Percentiles rank a stretch among this genome's conserved stretches.
Conservation (phyloP, 2,113 vertebrate genomes). For the Eurystomus gularis region DNA sequence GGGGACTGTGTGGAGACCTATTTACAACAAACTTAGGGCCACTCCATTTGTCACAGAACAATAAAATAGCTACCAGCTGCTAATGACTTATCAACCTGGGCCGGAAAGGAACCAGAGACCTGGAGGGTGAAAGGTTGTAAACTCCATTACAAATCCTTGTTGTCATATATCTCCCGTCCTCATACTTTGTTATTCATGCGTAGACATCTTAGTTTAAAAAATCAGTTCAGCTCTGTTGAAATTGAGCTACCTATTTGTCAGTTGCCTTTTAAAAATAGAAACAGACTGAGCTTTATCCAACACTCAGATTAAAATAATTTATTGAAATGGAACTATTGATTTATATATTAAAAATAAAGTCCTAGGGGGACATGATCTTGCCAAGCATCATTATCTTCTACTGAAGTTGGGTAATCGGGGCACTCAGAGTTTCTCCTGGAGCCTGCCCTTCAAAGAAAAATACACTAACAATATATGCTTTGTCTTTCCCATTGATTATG, state of each 20-base stretch:
- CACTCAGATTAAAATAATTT: neutral
- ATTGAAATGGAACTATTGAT: neutral
- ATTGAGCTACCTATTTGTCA: neutral
- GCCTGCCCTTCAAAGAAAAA: constrained; percentile 23
- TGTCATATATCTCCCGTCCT: neutral
- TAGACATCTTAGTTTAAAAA: neutral
- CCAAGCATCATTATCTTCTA: neutral
- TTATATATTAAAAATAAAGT: neutral
- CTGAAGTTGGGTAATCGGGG: neutral
- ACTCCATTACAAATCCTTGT: neutral
- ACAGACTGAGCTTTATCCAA: neutral
- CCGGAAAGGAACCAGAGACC: neutral
- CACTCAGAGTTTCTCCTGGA: neutral
- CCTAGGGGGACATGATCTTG: neutral
- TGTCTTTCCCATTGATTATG: constrained; percentile 49
- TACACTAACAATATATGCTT: neutral
- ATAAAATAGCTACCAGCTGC: neutral
- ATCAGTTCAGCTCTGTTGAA: neutral
- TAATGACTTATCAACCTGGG: neutral
- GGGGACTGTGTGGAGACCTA: neutral
- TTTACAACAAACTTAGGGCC: neutral
- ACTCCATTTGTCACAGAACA: neutral
- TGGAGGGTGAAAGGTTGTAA: constrained; percentile 10
- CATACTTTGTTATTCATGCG: fast-evolving
- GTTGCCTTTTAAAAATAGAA: neutral